A percentile compares a stretch with the other conserved stretches of the same genome.
These are phyloP conservation scores for Collichthys lucidus DNA, from an alignment of 2,113 vertebrate genomes.

Conservation along the genomic window DNA sequence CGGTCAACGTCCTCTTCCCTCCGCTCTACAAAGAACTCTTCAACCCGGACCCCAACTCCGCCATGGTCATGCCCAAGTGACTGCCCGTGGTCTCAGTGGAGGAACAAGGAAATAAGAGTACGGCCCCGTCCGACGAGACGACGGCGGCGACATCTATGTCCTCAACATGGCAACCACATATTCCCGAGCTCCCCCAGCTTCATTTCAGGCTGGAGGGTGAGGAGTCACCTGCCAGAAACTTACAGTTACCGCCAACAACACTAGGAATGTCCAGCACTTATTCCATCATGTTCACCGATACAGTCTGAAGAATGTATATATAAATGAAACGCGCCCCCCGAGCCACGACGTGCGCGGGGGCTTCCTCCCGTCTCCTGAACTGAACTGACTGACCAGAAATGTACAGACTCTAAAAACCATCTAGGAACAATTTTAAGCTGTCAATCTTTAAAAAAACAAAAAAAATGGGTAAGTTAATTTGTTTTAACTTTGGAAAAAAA, in stretches of 20 bases:
- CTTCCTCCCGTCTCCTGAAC: slow-evolving; percentile 81
- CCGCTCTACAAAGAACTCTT: slow-evolving; percentile 99
- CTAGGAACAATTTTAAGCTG: slow-evolving; percentile 81
- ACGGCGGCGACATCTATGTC: slow-evolving; percentile 27
- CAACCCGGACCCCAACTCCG: slow-evolving; percentile 94
- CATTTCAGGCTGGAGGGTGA: slow-evolving; percentile 45
- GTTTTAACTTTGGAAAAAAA: slow-evolving; percentile 77
- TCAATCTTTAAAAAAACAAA: slow-evolving; percentile 78
- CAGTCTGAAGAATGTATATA: slow-evolving; percentile 99
- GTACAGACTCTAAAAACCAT: slow-evolving; percentile 86
- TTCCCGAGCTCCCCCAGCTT: slow-evolving; percentile 53
- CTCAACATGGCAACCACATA: slow-evolving; percentile 53
- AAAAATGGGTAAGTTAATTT: slow-evolving; percentile 82
- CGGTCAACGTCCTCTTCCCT: slow-evolving; percentile 97
- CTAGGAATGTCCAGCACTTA: slow-evolving; percentile 99
- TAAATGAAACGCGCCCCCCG: slow-evolving; percentile 82
- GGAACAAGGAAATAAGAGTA: slow-evolving; percentile 50
- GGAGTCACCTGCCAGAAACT: slow-evolving; percentile 70
- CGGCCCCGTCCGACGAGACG: slow-evolving; percentile 32
- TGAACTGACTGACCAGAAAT: slow-evolving; percentile 86
- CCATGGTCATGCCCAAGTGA: slow-evolving; percentile 95
- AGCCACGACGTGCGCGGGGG: slow-evolving; percentile 82
- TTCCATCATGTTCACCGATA: slow-evolving; percentile 97
- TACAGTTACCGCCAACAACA: slow-evolving; percentile 89
- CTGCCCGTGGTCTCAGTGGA: slow-evolving; percentile 69